phyloP scores from a whole-genome alignment of 2,113 vertebrate genomes.

The Neotoma lepida region DNA sequence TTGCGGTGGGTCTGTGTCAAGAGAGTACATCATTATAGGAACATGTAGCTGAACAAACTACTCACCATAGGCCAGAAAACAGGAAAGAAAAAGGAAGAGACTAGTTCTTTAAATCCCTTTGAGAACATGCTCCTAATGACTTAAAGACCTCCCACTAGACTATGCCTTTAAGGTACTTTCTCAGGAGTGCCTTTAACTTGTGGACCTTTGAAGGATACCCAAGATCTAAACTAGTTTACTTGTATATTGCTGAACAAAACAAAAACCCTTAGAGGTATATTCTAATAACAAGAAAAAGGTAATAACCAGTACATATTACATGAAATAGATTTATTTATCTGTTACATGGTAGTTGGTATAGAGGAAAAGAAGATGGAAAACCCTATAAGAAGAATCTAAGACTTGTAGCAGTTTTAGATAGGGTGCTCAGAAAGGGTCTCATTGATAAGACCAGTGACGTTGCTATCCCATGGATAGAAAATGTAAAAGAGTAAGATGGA shows the following conservation, averaged over 20 bases:
- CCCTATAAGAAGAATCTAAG: background rate
- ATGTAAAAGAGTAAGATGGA: background rate
- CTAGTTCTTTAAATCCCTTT: background rate
- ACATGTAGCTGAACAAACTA: background rate
- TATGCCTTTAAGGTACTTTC: background rate
- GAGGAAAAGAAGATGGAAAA: slow-evolving; percentile 1
- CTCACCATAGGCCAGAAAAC: background rate
- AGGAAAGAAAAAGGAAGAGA: background rate
- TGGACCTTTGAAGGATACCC: background rate
- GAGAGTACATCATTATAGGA: background rate
- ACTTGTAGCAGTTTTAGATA: background rate
- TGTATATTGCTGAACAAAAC: slow-evolving; percentile 43
- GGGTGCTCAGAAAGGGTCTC: background rate
- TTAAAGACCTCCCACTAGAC: background rate
- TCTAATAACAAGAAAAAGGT: slow-evolving; percentile 34
- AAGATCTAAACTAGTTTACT: background rate
- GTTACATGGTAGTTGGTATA: background rate
- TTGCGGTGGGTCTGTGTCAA: background rate
- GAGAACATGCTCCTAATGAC: background rate
- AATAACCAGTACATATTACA: background rate
- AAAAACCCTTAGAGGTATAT: background rate
- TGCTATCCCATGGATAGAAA: background rate
- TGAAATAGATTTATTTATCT: slow-evolving; percentile 34
- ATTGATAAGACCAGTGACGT: background rate
- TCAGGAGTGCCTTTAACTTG: background rate